Evolutionary conservation across 1,140 invertebrate genomes (phyloP).

Genomic region (Drosophila lini): DNA sequence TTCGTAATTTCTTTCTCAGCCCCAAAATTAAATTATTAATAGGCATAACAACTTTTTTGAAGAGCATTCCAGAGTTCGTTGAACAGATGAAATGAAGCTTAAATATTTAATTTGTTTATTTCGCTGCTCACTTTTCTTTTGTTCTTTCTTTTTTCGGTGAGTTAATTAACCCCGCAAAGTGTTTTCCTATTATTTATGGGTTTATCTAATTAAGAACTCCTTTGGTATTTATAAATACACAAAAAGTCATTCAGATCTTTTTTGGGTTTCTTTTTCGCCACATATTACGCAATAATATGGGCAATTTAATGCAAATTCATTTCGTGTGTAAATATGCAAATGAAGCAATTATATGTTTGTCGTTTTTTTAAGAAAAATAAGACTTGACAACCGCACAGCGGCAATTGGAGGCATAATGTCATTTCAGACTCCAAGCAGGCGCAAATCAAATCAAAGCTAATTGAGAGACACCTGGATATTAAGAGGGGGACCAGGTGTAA

Average conservation of each 20-base stretch:
- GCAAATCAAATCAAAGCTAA: constrained; percentile 53
- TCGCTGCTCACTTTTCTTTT: constrained; percentile 6
- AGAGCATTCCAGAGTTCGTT: constrained; percentile 35
- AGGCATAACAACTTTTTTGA: neutral
- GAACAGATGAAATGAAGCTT: constrained; percentile 4
- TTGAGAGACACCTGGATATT: constrained; percentile 21
- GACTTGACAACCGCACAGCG: constrained; percentile 30
- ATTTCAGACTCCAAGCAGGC: constrained; percentile 37
- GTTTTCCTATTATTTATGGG: constrained; percentile 52
- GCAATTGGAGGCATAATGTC: constrained; percentile 34
- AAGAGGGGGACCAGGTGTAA: constrained; percentile 6
- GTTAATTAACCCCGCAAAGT: constrained; percentile 44
- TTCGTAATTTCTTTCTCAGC: neutral
- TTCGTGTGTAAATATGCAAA: constrained; percentile 62
- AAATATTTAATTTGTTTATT: constrained; percentile 23
- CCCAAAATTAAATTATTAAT: neutral
- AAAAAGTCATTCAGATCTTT: constrained; percentile 34
- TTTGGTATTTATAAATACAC: constrained; percentile 17
- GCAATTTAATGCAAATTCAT: constrained; percentile 46
- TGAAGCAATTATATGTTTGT: constrained; percentile 39
- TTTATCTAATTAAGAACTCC: constrained; percentile 43
- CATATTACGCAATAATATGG: constrained; percentile 54
- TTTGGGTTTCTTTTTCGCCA: constrained; percentile 12
- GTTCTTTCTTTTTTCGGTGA: constrained; percentile 17
- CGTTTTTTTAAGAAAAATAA: constrained; percentile 32